These are phyloP conservation scores for Selene dorsalis DNA, from an alignment of 2,797 vertebrate species.

Conservation along the genomic window DNA sequence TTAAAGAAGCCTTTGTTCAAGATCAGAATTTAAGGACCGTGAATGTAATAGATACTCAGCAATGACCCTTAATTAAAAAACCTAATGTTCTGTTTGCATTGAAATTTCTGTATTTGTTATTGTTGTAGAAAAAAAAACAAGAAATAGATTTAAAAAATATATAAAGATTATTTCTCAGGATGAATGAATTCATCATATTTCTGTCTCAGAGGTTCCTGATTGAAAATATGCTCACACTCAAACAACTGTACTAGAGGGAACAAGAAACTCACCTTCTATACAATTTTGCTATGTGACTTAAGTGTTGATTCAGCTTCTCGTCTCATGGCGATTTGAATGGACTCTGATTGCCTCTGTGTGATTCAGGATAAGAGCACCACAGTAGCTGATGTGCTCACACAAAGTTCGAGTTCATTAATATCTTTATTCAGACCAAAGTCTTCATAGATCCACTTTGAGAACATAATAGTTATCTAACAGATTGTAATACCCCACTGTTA, in stretches of 20 bases:
- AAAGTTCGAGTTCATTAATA: conserved; percentile 48
- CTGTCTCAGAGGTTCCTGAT: conserved; percentile 16
- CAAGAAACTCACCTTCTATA: conserved; percentile 7
- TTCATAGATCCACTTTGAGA: conserved; percentile 38
- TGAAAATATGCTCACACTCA: not conserved
- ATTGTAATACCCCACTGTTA: conserved; percentile 19
- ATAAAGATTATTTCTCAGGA: conserved; percentile 1
- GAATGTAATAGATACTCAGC: conserved; percentile 20
- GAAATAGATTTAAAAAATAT: too few species aligned
- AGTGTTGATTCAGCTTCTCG: conserved; percentile 28
- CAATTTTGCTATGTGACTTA: conserved; percentile 25
- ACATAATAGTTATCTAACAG: conserved; percentile 44
- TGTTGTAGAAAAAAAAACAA: too few species aligned
- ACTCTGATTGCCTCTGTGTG: conserved; percentile 51
- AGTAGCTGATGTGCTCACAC: conserved; percentile 16
- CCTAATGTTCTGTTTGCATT: conserved; percentile 13
- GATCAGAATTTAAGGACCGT: conserved; percentile 29
- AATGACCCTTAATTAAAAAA: not conserved
- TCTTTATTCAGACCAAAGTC: conserved; percentile 34
- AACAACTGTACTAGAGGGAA: conserved; percentile 2
- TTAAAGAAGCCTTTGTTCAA: not conserved
- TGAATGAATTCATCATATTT: conserved; percentile 25
- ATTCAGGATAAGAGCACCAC: conserved; percentile 31
- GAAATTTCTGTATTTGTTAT: conserved; percentile 13
- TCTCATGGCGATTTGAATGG: conserved; percentile 40